phyloP scores from a whole-genome alignment of 2,113 vertebrate genomes.

The Neotoma lepida region DNA sequence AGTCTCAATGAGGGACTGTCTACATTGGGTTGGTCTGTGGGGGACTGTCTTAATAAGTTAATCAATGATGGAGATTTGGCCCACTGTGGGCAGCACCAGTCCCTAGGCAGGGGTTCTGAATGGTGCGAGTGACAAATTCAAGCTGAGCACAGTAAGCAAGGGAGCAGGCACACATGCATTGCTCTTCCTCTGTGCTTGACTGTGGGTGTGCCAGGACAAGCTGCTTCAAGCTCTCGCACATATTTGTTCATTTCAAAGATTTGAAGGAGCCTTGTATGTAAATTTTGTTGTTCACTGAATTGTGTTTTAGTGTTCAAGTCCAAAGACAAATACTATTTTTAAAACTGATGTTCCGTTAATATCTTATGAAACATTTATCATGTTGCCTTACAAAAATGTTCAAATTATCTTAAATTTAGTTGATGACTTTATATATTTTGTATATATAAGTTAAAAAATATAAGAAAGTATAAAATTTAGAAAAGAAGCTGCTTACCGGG shows the following conservation, averaged over 20 bases:
- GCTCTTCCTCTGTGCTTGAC: neutral
- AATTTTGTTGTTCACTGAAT: neutral
- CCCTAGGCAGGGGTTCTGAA: neutral
- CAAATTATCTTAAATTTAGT: neutral
- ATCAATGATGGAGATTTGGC: neutral
- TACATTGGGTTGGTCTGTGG: neutral
- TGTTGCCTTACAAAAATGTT: neutral
- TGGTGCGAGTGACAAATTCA: neutral
- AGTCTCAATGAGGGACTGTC: neutral
- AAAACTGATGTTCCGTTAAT: neutral
- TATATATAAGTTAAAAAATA: conserved; percentile 1
- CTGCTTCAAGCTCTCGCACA: neutral
- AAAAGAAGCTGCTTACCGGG: neutral
- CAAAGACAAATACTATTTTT: conserved; percentile 10
- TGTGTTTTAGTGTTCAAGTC: neutral
- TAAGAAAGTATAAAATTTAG: neutral
- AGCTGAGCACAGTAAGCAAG: neutral
- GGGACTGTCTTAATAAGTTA: neutral
- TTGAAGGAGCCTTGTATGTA: neutral
- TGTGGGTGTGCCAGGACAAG: neutral
- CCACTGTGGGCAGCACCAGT: neutral
- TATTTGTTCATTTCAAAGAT: neutral
- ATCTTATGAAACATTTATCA: neutral
- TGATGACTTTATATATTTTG: neutral
- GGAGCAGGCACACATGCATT: fast-evolving